These are phyloP conservation scores for Stenodema calcarata DNA, from an alignment of 2,888 invertebrate species.

Conservation along the genomic window DNA sequence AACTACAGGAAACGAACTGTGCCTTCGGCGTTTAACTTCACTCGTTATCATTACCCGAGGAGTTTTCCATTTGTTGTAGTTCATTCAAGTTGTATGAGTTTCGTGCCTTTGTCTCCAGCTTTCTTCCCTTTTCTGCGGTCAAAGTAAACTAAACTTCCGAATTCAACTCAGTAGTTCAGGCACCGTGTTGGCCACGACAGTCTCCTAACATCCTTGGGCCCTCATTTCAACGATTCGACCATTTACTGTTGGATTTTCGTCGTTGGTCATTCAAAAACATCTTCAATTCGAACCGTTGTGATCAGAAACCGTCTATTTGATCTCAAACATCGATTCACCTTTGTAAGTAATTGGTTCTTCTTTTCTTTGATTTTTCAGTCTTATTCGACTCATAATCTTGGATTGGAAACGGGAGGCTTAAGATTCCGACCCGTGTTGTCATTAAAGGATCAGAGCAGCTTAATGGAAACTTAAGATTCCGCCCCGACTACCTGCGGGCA, in stretches of 20 bases:
- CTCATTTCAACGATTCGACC: background rate
- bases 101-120: background rate
- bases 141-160: background rate
- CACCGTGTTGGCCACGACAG: background rate
- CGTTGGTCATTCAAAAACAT: too few relatives aligned
- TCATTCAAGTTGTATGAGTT: slow-evolving; percentile 15
- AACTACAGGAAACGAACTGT: background rate
- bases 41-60: background rate
- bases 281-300: too few relatives aligned
- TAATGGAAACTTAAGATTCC: too few relatives aligned
- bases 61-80: slow-evolving; percentile 8
- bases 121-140: background rate
- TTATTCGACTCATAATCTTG: too few relatives aligned
- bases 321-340: too few relatives aligned
- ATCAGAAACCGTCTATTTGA: too few relatives aligned
- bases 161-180: background rate
- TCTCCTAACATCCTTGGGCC: background rate
- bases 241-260: background rate
- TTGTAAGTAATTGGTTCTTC: too few relatives aligned
- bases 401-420: too few relatives aligned
- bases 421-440: too few relatives aligned
- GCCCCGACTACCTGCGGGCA: too few relatives aligned
- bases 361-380: too few relatives aligned
- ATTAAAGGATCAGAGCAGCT: too few relatives aligned
- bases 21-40: background rate